These are phyloP conservation scores for Triplophysa yarkandensis DNA, from an alignment of 2,797 vertebrate genomes.

Conservation along the genomic window DNA sequence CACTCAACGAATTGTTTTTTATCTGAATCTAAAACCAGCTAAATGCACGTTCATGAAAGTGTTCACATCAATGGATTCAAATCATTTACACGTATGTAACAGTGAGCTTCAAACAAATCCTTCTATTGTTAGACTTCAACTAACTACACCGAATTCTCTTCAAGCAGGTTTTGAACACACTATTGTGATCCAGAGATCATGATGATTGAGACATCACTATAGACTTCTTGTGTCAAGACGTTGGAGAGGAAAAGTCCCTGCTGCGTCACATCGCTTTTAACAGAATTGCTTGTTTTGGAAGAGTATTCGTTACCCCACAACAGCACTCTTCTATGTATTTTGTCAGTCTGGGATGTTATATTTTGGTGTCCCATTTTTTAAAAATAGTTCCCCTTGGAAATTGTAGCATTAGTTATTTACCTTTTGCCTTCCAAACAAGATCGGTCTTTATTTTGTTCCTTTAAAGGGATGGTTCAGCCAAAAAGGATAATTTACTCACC, in stretches of 20 bases:
- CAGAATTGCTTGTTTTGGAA: conserved; percentile 18
- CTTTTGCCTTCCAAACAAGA: not conserved
- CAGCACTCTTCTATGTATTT: not conserved
- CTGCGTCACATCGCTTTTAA: conserved; percentile 5
- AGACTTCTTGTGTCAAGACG: not conserved
- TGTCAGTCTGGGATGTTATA: not conserved
- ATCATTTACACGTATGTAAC: not conserved
- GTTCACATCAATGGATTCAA: not conserved
- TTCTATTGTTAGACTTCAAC: not conserved
- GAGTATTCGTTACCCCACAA: conserved; percentile 3
- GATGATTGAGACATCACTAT: not conserved
- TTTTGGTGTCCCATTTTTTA: not conserved
- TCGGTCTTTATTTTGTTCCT: too few species aligned
- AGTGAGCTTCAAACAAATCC: not conserved
- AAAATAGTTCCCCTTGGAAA: not conserved
- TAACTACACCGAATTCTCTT: conserved; percentile 10
- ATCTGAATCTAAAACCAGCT: not conserved
- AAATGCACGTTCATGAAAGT: not conserved
- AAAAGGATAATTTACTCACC: too few species aligned
- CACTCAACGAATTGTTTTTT: conserved; percentile 54
- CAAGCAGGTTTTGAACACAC: not conserved
- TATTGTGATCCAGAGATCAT: conserved; percentile 19
- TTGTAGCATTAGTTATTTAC: not conserved
- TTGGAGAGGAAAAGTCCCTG: conserved; percentile 11
- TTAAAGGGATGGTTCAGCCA: too few species aligned